These are phyloP conservation scores for Macrocentrus cingulum DNA, from an alignment of 1,140 invertebrate genomes.

Conservation along the genomic window DNA sequence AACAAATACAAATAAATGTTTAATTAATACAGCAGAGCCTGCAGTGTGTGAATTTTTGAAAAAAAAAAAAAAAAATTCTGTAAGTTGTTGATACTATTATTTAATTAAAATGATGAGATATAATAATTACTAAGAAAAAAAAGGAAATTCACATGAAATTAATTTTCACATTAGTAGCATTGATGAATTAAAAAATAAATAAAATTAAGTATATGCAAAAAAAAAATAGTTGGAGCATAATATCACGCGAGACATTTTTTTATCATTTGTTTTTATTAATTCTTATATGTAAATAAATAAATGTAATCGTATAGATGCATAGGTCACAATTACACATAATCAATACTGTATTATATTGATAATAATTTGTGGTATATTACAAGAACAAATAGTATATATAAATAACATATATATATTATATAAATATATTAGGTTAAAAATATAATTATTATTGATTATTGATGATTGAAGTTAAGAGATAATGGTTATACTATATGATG, in stretches of 20 bases:
- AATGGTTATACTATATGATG: conserved; percentile 29
- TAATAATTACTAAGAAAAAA: neutral
- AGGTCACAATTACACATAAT: conserved; percentile 52
- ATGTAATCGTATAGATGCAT: conserved; percentile 52
- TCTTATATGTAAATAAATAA: conserved; percentile 51
- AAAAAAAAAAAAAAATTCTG: neutral
- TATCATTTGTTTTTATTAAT: conserved; percentile 25
- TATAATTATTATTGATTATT: conserved; percentile 44
- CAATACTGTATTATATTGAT: conserved; percentile 55
- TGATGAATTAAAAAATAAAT: neutral
- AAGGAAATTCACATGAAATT: neutral
- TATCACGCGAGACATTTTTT: conserved; percentile 30
- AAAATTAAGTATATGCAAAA: neutral
- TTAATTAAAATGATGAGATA: neutral
- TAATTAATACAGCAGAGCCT: neutral
- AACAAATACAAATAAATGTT: neutral
- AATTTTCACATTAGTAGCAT: neutral
- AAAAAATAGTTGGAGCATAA: too few relatives aligned
- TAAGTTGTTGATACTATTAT: neutral
- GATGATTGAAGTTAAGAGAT: conserved; percentile 36
- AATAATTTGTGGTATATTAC: conserved; percentile 50
- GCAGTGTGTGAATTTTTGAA: too few relatives aligned
- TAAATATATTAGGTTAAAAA: conserved; percentile 32
- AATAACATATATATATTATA: too few relatives aligned
- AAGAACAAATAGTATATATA: conserved; percentile 28